Evolutionary conservation across 2,888 invertebrate genomes (phyloP).

Genomic region (Phlogophora meticulosa): DNA sequence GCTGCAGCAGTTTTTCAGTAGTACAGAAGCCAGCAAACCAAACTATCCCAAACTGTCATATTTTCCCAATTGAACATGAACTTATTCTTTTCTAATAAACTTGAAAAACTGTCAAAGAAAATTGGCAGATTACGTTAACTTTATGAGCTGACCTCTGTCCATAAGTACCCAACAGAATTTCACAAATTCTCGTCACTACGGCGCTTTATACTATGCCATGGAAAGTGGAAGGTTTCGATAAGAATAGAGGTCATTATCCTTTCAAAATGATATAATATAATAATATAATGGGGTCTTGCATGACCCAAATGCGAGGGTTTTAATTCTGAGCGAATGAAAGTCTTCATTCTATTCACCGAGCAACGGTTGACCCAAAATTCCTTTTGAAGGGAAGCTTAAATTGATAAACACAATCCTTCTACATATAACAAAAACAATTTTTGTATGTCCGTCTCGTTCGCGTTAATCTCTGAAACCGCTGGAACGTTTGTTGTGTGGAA

Average conservation of each 20-base stretch:
- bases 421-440: background rate
- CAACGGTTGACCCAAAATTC: constrained; percentile 31
- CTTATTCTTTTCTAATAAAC: too few relatives aligned
- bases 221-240: background rate
- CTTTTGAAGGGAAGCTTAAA: constrained; percentile 9
- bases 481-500: background rate
- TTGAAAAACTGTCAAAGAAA: too few relatives aligned
- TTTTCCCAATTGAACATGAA: too few relatives aligned
- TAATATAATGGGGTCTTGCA: constrained; percentile 24
- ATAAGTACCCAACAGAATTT: constrained; percentile 7
- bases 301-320: constrained; percentile 28
- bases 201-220: background rate
- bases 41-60: too few relatives aligned
- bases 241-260: constrained; percentile 29
- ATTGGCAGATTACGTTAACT: too few relatives aligned
- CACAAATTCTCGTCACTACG: background rate
- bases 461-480: background rate
- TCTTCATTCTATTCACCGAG: background rate
- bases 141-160: too few relatives aligned
- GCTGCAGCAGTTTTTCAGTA: too few relatives aligned
- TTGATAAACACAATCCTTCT: background rate
- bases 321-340: constrained; percentile 25
- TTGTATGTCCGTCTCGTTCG: constrained; percentile 10
- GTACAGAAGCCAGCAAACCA: too few relatives aligned
- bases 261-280: constrained; percentile 33